Base-by-base conservation (phyloP, 2,888 invertebrate species). In the Drosophila borborema region DNA sequence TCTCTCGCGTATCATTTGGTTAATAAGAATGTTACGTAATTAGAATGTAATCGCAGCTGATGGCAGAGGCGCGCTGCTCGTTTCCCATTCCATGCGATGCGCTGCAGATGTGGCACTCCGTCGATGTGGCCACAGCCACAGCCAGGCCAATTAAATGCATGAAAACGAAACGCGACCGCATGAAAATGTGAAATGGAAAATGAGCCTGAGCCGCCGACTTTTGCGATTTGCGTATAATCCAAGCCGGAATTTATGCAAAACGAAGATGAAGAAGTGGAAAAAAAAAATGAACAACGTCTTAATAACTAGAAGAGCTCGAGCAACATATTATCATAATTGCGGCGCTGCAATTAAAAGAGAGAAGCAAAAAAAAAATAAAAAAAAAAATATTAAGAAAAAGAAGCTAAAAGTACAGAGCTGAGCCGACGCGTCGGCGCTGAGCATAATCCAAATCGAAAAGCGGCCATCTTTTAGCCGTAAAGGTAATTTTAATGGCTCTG, bases 201-300 rank as follows among this genome's bases (percentile, higher is more conserved):
- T 64, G 64, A 66, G 69, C 65, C 55, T 64, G 64, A 64, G 69
- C 65, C 54, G 68, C 60, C 66, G 60, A 74, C 71, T 74, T 7
- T 7, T 60, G 74, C 86, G 87, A 84, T 86, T 84, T 84, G 84
- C 84, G 87, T 84, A 84, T 86, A 86, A 86, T 86, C 86, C 83
- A 72, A 43, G 68, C 40, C 67, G 68, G 69, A 84, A 74, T 83
- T 86, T 86, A 84, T 84, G 84, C 82, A 80, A 84, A 82, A 3
- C 31, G 12, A 16, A n/a, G 5, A 49, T 31, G 5, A n/a, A 16
- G 3, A 12, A 45, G 64, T 58, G 54, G 9, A 16, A 18, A 8
- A 18, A 34, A 31, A 10, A 34, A 12, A n/a, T 12, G 12, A 36
- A 51, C 51, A 51, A 51, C 64, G 60, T 58, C 49, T 77, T 55